Evolutionary conservation across 1,140 invertebrate genomes (phyloP).

Genomic region (Drosophila lacertosa): DNA sequence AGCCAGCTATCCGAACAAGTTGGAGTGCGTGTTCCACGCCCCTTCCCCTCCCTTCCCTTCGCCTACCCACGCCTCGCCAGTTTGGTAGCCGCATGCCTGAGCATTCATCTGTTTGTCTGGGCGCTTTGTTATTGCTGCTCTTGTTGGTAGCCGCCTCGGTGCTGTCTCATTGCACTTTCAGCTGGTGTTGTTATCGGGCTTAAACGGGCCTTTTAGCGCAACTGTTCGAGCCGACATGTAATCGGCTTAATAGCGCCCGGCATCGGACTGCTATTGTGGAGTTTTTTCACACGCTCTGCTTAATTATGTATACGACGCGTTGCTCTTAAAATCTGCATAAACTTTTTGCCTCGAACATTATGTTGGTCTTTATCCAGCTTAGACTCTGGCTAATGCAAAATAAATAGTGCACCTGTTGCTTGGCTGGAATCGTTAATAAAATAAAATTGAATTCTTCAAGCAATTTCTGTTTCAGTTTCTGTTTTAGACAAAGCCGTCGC

Average conservation of each 20-base stretch:
- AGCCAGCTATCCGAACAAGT: slow-evolving; percentile 9
- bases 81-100: slow-evolving; percentile 28
- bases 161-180: slow-evolving; percentile 33
- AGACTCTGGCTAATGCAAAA: not conserved
- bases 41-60: not conserved
- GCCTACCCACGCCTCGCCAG: not conserved
- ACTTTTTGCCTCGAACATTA: not conserved
- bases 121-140: slow-evolving; percentile 38
- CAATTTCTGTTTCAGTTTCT: slow-evolving; percentile 10
- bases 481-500: slow-evolving; percentile 21
- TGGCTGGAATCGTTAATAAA: slow-evolving; percentile 28
- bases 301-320: slow-evolving; percentile 19
- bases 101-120: slow-evolving; percentile 62
- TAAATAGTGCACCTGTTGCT: slow-evolving; percentile 68
- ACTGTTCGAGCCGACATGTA: slow-evolving; percentile 67
- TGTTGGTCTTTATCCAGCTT: slow-evolving; percentile 15
- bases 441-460: slow-evolving; percentile 16
- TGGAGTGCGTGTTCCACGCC: not conserved
- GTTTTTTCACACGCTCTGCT: slow-evolving; percentile 39
- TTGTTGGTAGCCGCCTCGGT: slow-evolving; percentile 42
- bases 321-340: slow-evolving; percentile 11
- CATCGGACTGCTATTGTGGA: slow-evolving; percentile 23
- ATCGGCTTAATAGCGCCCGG: slow-evolving; percentile 70
- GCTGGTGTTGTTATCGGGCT: slow-evolving; percentile 55
- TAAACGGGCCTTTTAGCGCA: slow-evolving; percentile 71